Evolutionary conservation across 2,888 invertebrate genomes (phyloP), one percentile per base, ranked within the genome.

Genomic region (Lissocephala sabroskyi): DNA sequence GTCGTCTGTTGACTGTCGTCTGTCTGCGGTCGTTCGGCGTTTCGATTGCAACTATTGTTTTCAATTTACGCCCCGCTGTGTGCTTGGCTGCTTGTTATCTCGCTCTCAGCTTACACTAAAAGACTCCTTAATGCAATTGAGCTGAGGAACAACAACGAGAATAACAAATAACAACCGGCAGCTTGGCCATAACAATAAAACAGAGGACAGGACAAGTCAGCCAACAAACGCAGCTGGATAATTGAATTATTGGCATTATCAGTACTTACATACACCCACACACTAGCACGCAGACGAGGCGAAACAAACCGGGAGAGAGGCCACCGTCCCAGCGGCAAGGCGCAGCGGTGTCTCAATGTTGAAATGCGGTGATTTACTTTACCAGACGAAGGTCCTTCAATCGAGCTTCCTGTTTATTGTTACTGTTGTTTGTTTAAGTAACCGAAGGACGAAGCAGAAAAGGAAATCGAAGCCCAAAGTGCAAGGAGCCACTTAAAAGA

Each of bases 201-300:
- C 51, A 55, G n/a, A 49, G 40, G 43, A 50, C 41, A 57, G 18
- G 26, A 35, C 45, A 40, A 53, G 37, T 37, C 13, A 43, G 45
- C 41, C 51, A 52, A 33, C 52, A 51, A 52, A 33, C 52, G 52
- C 61, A 48, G 54, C 52, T 46, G 56, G 59, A 62, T 64, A 71
- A 75, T 75, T 62, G 62, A 65, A 67, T 71, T 67, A 75, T 73
- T 71, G 73, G 59, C 59, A 65, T 60, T 65, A 71, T 71, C 73
- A 71, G 55, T 52, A 53, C 23, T 23, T 23, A 7, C 4, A 23
- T 23, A 23, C 4, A 3, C 23, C 23, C 3, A 23, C 3, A 5
- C 7, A 23, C 3, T 23, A 23, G 23, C 3, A 23, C 7, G 23
- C 23, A 23, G 23, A 7, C n/a, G 23, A 23, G 23, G 23, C 3